phyloP scores from a whole-genome alignment of 64 coral and sea anemone species.

The Stylophora pistillata region DNA sequence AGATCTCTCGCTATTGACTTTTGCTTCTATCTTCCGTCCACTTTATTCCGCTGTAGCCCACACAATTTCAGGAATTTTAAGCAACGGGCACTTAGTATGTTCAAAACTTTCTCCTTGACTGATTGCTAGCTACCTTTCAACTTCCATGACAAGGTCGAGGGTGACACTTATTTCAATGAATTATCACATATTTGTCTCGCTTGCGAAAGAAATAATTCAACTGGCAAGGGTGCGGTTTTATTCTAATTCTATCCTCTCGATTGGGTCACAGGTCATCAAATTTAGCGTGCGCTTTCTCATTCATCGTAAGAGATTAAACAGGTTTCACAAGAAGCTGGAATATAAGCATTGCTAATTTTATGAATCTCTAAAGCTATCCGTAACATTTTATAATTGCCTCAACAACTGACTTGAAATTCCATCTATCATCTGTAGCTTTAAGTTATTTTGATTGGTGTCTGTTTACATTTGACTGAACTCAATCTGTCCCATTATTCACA shows the following conservation, averaged over 20 bases:
- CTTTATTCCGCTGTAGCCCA: not conserved
- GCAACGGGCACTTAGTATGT: not conserved
- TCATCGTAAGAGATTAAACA: not conserved
- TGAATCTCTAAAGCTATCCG: not conserved
- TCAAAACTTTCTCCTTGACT: not conserved
- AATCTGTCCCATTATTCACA: not conserved
- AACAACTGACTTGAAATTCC: not conserved
- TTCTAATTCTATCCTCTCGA: not conserved
- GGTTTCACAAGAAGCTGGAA: too few relatives aligned
- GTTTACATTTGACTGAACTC: not conserved
- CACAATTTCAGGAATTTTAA: not conserved
- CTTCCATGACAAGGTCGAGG: not conserved
- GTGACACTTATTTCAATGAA: not conserved
- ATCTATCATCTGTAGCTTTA: not conserved
- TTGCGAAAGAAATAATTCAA: not conserved
- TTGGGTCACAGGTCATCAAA: not conserved
- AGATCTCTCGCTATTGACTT: not conserved
- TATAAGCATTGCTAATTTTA: too few relatives aligned
- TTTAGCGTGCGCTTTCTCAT: not conserved
- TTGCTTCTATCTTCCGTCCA: not conserved
- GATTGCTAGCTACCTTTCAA: not conserved
- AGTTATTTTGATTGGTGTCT: not conserved
- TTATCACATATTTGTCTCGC: not conserved
- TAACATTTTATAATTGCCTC: not conserved
- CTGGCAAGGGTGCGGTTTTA: not conserved